phyloP scores from a whole-genome alignment of 1,140 invertebrate genomes.

The Diabrotica virgifera region DNA sequence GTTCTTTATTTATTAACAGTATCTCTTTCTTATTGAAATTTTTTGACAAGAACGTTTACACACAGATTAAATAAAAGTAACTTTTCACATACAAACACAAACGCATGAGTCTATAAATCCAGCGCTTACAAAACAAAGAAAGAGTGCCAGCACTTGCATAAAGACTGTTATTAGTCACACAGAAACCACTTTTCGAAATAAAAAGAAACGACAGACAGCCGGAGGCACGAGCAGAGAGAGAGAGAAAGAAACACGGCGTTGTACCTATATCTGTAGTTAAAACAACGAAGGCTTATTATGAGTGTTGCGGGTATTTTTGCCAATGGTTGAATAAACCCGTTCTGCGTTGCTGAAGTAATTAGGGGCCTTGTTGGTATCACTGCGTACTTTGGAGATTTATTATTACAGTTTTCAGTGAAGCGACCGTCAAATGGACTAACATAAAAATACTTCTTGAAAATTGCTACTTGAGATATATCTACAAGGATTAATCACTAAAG shows the following conservation, averaged over 20 bases:
- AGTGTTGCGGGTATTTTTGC: slow-evolving; percentile 5
- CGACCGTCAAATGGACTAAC: background rate
- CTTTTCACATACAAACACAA: too few relatives aligned
- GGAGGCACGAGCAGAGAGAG: too few relatives aligned
- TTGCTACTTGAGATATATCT: too few relatives aligned
- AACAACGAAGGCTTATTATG: background rate
- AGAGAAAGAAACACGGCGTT: background rate
- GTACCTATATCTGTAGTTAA: background rate
- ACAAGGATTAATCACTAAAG: too few relatives aligned
- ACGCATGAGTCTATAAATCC: too few relatives aligned
- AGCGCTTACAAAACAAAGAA: too few relatives aligned
- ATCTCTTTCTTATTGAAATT: too few relatives aligned
- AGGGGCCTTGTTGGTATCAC: background rate
- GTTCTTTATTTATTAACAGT: too few relatives aligned
- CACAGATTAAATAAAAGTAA: too few relatives aligned
- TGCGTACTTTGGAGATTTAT: background rate
- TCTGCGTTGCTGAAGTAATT: background rate
- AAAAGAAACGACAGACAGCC: background rate
- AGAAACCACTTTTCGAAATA: background rate
- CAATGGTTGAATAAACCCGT: slow-evolving; percentile 14
- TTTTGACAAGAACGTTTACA: too few relatives aligned
- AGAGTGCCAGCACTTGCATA: background rate
- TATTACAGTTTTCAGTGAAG: background rate
- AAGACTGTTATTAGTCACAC: background rate
- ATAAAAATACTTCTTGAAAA: too few relatives aligned